Percentiles rank a stretch among this genome's conserved stretches.
Conservation (phyloP, 1,140 invertebrate genomes). For the Venturia canescens region DNA sequence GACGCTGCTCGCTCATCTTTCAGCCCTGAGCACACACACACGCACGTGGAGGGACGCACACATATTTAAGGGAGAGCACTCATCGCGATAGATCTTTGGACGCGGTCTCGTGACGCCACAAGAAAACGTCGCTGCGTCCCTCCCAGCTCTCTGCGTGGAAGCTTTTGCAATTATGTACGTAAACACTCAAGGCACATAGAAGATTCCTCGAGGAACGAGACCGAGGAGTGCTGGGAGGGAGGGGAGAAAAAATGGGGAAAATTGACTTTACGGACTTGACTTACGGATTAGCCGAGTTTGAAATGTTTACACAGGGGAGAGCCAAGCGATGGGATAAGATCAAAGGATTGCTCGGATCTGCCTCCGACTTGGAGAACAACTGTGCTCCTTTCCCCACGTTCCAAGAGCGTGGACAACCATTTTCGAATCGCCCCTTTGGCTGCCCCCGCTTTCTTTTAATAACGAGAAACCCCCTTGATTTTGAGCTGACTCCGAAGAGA, state of each 20-base stretch:
- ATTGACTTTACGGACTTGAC: conserved; percentile 59
- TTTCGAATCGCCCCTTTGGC: neutral
- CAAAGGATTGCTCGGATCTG: conserved; percentile 53
- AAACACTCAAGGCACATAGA: conserved; percentile 36
- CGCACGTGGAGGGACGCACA: neutral
- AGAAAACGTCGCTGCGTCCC: neutral
- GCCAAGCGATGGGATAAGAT: conserved; percentile 55
- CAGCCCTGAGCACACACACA: neutral
- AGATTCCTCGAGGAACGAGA: conserved; percentile 49
- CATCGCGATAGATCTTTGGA: conserved; percentile 14
- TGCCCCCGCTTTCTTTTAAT: conserved; percentile 49
- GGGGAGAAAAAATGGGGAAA: conserved; percentile 11
- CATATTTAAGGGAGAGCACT: neutral
- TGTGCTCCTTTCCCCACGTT: neutral
- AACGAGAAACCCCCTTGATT: conserved; percentile 49
- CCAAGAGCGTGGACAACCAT: conserved; percentile 35
- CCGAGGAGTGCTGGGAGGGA: neutral
- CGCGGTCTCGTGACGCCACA: neutral
- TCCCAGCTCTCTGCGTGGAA: conserved; percentile 16
- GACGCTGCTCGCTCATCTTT: neutral
- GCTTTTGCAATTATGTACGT: conserved; percentile 53
- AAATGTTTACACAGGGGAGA: conserved; percentile 58
- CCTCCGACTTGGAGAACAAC: neutral
- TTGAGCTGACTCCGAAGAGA: neutral
- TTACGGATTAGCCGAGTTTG: conserved; percentile 62